Base-by-base conservation (phyloP, 2,888 invertebrate genomes). In the Torymus tubicola region DNA sequence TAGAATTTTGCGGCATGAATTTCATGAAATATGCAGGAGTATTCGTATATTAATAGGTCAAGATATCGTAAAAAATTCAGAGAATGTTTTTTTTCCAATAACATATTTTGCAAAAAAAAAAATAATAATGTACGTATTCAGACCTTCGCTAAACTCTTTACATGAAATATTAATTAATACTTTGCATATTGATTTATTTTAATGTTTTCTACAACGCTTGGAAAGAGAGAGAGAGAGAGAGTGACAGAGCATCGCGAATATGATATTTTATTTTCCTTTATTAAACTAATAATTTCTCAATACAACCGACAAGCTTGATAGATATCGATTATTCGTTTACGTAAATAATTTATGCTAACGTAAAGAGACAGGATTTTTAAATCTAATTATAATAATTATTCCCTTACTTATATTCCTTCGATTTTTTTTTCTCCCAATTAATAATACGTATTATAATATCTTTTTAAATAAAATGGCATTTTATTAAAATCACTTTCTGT, bases 151-250 rank as follows among this genome's bases (percentile, higher is more conserved):
- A 60, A 64, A 31, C 57, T 58, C 50, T 70, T 57, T 42, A 31
- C 50, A 65, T 77, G 21, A 69, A 77, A 70, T 24, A 77, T 77
- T 76, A 61, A 76, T 76, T 77, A 21, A 77, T 63, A 57, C 50
- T 57, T 61, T 77, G 70, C 63, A 77, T 77, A 77, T 77, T 73
- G 78, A 78, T 78, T 78, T 72, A 78, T 78, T 73, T 73, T 61
- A 73, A 73, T 61, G 65, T 67, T 72, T 78, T 72, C 16, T 10
- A 14, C 5, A 31, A n/a, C 21, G n/a, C 11, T 42, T 50, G 42
- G 68, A n/a, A n/a, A n/a, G n/a, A n/a, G n/a, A n/a, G n/a, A n/a
- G n/a, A n/a, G n/a, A n/a, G n/a, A n/a, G n/a, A n/a, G n/a, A n/a
- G n/a, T n/a, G n/a, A n/a, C n/a, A 73, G 58, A 68, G 60, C 60